Base-by-base conservation (phyloP, 1,140 invertebrate species). In the Drosophila mayri region DNA sequence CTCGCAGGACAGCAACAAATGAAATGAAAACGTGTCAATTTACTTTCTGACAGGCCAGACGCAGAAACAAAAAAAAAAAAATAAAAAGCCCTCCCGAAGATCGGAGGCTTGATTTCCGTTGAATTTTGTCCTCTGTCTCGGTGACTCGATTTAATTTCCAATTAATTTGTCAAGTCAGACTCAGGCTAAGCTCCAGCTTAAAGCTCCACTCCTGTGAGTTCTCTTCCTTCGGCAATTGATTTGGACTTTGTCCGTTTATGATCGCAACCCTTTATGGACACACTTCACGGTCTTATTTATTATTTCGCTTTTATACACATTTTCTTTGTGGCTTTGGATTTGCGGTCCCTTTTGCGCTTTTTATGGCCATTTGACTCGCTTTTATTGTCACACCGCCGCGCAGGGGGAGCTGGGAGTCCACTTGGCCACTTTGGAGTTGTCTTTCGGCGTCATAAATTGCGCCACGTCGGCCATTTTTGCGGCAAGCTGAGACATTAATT, bases 311-410 rank as follows among this genome's bases (percentile, higher is more conserved):
- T 84, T 80, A 84, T 88, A 79, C 43, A 35, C 54, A 38, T 65
- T 81, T 49, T 49, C 68, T 66, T 73, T 66, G 40, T 76, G 64
- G 64, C 64, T 50, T 76, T 75, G 55, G 74, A 77, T 52, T 62
- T 50, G 43, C 35, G 61, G 61, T 43, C 25, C 63, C 28, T 55
- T 44, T 49, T 67, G 25, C 72, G 58, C 35, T 73, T 88, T 88
- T 88, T 90, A 87, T 87, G 85, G 84, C 77, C 76, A 88, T 88
- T 90, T 90, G 81, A 90, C 81, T 79, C 84, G 81, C 66, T 88
- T 88, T 88, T 88, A 90, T 87, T 88, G 84, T 88, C 85, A 88
- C 84, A 74, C 80, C 72, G 76, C 71, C 62, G 80, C 40, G 55
- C 47, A 74, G 25, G 16, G 49, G 40, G 12, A 7, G 16, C 11